Percentiles rank a stretch among this genome's conserved stretches.
These are phyloP conservation scores for Miichthys miiuy DNA, from an alignment of 2,797 vertebrate species.

Conservation along the genomic window DNA sequence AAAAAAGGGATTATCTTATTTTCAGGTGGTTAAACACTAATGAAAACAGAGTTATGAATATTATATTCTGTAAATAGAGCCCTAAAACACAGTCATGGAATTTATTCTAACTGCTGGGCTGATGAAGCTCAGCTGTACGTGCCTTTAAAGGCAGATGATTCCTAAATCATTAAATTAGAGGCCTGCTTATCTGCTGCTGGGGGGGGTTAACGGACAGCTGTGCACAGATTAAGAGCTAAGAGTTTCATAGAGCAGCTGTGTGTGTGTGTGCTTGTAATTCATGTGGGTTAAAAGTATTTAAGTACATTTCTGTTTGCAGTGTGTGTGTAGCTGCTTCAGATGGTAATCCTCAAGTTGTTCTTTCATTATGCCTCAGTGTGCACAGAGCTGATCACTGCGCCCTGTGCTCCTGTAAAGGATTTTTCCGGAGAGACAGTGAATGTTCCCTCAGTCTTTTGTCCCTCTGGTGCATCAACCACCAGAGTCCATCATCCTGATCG, in stretches of 20 bases:
- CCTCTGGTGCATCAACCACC: neutral
- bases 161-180: too few relatives aligned
- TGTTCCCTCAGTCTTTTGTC: neutral
- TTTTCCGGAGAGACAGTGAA: neutral
- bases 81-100: too few relatives aligned
- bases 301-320: neutral
- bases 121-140: too few relatives aligned
- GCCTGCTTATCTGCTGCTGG: too few relatives aligned
- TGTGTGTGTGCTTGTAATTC: neutral
- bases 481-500: neutral
- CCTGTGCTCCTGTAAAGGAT: neutral
- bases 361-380: neutral
- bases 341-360: neutral
- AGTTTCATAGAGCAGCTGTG: constrained; percentile 36
- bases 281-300: constrained; percentile 10
- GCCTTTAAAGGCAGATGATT: too few relatives aligned
- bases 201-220: constrained; percentile 39
- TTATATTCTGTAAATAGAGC: too few relatives aligned
- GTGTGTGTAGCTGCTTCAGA: neutral
- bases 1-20: too few relatives aligned
- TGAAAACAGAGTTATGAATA: too few relatives aligned
- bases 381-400: neutral
- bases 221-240: constrained; percentile 54
- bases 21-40: too few relatives aligned
- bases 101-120: too few relatives aligned